A percentile compares a stretch with the other conserved stretches of the same genome.
Conservation (phyloP, 2,113 vertebrate species). For the Mustela lutreola region DNA sequence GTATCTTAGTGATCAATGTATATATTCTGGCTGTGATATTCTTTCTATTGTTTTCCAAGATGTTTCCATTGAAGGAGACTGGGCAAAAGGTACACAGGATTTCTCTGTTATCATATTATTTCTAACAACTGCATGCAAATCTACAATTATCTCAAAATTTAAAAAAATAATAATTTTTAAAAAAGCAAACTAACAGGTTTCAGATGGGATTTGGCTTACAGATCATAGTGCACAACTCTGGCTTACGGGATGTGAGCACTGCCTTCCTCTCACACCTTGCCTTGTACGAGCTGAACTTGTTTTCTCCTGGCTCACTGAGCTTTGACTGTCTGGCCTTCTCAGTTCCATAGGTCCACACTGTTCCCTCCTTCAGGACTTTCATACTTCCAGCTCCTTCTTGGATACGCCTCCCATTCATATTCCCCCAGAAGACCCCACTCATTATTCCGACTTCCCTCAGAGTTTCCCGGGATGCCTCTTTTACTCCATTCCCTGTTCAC, state of each 20-base stretch:
- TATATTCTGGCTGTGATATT: background rate
- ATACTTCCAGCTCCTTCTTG: background rate
- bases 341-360: background rate
- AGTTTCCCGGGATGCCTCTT: background rate
- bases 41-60: background rate
- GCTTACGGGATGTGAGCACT: background rate
- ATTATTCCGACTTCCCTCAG: background rate
- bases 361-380: background rate
- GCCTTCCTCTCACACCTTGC: background rate
- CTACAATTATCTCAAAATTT: background rate
- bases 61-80: background rate
- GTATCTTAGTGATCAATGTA: background rate
- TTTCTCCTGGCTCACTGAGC: background rate
- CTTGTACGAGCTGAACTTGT: background rate
- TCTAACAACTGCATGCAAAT: background rate
- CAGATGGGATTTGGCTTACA: background rate
- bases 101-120: background rate
- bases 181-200: background rate
- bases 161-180: background rate
- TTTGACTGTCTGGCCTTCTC: background rate
- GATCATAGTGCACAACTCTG: background rate
- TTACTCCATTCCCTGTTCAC: background rate
- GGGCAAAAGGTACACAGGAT: background rate
- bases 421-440: background rate
- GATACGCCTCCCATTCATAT: too few species aligned